A percentile compares a stretch with the other conserved stretches of the same genome.
phyloP scores from a whole-genome alignment of 2,888 invertebrate species.

The Dynastes grantii region DNA sequence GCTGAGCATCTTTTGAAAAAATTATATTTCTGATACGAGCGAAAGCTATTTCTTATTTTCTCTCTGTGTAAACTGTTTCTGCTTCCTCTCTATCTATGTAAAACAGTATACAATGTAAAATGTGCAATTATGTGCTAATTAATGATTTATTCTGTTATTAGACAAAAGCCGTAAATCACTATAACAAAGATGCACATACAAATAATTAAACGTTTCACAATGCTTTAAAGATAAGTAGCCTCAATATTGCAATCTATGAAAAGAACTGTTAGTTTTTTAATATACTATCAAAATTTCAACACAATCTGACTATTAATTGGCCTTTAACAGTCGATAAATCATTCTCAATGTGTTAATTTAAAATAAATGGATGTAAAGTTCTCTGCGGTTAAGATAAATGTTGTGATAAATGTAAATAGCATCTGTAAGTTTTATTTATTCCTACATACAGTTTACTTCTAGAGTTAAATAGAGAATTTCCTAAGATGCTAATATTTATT shows the following conservation, averaged over 20 bases:
- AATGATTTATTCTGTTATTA: not conserved
- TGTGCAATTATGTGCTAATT: not conserved
- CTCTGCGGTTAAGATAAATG: slow-evolving; percentile 3
- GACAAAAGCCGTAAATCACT: not conserved
- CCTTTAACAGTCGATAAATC: slow-evolving; percentile 48
- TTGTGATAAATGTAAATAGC: slow-evolving; percentile 9
- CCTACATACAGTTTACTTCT: not conserved
- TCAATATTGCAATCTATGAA: not conserved
- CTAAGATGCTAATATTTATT: not conserved
- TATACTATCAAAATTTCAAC: slow-evolving; percentile 27
- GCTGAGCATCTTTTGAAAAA: too few species aligned
- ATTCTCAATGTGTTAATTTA: slow-evolving; percentile 10
- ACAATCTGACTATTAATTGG: slow-evolving; percentile 45
- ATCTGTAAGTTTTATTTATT: not conserved
- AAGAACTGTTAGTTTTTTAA: slow-evolving; percentile 1
- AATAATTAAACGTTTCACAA: slow-evolving; percentile 21
- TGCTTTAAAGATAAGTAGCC: slow-evolving; percentile 10
- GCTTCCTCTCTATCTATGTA: too few species aligned
- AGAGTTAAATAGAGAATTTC: not conserved
- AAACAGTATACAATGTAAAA: not conserved
- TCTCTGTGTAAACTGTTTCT: too few species aligned
- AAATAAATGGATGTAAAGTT: slow-evolving; percentile 27
- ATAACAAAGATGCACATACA: not conserved
- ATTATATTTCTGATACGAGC: too few species aligned
- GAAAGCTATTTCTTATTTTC: too few species aligned